These are phyloP conservation scores for Brachyhypopomus occidentalis DNA, from an alignment of 2,113 vertebrate genomes.

Conservation along the genomic window DNA sequence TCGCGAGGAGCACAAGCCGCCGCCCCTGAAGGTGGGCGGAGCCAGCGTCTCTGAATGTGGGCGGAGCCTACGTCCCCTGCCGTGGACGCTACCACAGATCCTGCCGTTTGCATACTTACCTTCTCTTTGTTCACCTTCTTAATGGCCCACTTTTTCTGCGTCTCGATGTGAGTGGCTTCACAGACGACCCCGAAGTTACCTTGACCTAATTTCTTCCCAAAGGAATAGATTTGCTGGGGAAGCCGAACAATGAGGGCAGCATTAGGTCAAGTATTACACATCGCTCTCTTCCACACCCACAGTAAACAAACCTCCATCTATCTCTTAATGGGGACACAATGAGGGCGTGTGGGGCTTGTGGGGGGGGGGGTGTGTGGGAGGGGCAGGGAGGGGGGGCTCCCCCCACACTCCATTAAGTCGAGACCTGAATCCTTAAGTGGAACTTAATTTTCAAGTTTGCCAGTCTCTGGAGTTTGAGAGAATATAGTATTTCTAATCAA, in stretches of 20 bases:
- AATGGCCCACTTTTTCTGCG: constrained; percentile 78
- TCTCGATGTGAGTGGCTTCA: constrained; percentile 78
- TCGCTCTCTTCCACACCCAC: constrained; percentile 5
- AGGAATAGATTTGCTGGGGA: constrained; percentile 77
- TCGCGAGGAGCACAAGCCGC: background rate
- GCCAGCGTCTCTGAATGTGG: constrained; percentile 45
- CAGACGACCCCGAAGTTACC: constrained; percentile 82
- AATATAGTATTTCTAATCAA: constrained; percentile 79
- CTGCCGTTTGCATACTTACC: constrained; percentile 65
- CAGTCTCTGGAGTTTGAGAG: constrained; percentile 66
- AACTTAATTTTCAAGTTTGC: constrained; percentile 67
- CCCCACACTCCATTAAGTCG: constrained; percentile 55
- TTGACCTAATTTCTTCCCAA: constrained; percentile 81
- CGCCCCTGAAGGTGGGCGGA: background rate
- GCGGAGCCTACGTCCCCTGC: background rate
- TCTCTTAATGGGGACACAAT: constrained; percentile 51
- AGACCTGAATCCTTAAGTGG: constrained; percentile 61
- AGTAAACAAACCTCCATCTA: constrained; percentile 49
- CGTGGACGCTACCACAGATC: background rate
- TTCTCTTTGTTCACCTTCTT: constrained; percentile 82
- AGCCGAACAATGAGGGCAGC: constrained; percentile 49
- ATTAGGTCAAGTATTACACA: constrained; percentile 49
- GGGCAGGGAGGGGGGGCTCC: constrained; percentile 21
- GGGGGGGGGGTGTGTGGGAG: background rate
- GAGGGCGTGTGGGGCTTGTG: constrained; percentile 25